Evolutionary conservation across 2,113 vertebrate genomes (phyloP), one percentile per base, ranked within the genome.

Genomic region (Macheiramphus alcinus): DNA sequence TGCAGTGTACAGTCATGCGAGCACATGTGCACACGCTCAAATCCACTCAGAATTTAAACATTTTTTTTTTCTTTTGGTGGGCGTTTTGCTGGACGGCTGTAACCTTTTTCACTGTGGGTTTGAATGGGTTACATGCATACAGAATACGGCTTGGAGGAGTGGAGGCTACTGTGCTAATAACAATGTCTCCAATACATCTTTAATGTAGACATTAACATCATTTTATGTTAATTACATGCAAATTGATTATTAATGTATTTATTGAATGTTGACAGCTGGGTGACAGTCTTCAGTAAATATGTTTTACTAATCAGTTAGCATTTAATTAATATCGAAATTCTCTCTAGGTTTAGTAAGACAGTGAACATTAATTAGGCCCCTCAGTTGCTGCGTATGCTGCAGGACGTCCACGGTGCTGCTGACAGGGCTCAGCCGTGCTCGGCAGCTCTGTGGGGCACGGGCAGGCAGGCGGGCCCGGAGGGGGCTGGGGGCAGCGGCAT

Each of bases 231-330:
- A 94, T 92, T 48, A 25, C 56, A 78, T 90, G 78, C 71, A 88
- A 96, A 96, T 78, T 86, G 72, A 92, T 96, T 96, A 84, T 94
- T 93, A 88, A 53, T 84, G 13, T 90, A 90, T 86, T 95, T 96
- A 90, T 78, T 95, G 93, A 92, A 92, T 93, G 88, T 83, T 97
- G 94, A 90, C 85, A 96, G 71, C 59, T 70, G 32, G 43, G 19
- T 96, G 90, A 94, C 78, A 91, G 47, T 86, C 85, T 90, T 94
- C 87, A 93, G 61, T 95, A 97, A 93, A 87, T 91, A 86, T 53
- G 62, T 94, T 94, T 91, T 95, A 75, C 94, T 97, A 88, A 94
- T 95, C 84, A 96, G 65, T 92, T 91, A 92, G 48, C 53, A 76
- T 91, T 90, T 88, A 93, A 94, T 96, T 95, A 96, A 87, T 95